Conservation (phyloP, 1,140 invertebrate genomes). For the Belonocnema kinseyi region DNA sequence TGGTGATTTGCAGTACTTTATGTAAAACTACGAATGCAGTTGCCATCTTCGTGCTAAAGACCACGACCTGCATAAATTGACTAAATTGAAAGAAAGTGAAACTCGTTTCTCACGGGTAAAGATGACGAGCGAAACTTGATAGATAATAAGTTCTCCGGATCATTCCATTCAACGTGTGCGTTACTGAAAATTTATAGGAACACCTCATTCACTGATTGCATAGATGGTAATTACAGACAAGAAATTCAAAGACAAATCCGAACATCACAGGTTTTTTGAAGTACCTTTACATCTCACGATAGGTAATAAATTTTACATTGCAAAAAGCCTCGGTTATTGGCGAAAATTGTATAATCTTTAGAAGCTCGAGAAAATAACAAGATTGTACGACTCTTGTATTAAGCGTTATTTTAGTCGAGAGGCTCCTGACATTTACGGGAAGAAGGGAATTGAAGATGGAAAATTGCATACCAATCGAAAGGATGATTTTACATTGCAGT, state of each 20-base stretch:
- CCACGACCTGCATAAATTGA: constrained; percentile 29
- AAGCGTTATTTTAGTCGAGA: constrained; percentile 21
- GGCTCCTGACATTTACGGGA: constrained; percentile 29
- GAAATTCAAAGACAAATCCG: not conserved
- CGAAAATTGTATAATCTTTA: not conserved
- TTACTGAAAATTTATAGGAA: not conserved
- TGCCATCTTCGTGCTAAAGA: constrained; percentile 14
- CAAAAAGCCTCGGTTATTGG: no score
- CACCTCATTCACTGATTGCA: not conserved
- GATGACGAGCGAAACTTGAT: constrained; percentile 26
- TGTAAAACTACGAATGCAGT: constrained; percentile 15
- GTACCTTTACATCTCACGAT: not conserved
- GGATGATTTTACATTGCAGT: not conserved
- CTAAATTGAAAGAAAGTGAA: constrained; percentile 28
- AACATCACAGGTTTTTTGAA: not conserved
- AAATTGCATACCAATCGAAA: constrained; percentile 14
- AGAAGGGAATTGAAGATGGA: constrained; percentile 24
- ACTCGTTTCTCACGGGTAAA: constrained; percentile 23
- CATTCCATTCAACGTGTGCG: not conserved
- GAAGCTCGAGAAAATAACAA: constrained; percentile 14
- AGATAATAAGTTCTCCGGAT: not conserved
- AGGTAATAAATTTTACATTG: no score
- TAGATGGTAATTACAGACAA: not conserved
- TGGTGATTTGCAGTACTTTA: constrained; percentile 22
- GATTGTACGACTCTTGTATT: constrained; percentile 14